phyloP scores from a whole-genome alignment of 1,140 invertebrate species.

The Helicoverpa zea region DNA sequence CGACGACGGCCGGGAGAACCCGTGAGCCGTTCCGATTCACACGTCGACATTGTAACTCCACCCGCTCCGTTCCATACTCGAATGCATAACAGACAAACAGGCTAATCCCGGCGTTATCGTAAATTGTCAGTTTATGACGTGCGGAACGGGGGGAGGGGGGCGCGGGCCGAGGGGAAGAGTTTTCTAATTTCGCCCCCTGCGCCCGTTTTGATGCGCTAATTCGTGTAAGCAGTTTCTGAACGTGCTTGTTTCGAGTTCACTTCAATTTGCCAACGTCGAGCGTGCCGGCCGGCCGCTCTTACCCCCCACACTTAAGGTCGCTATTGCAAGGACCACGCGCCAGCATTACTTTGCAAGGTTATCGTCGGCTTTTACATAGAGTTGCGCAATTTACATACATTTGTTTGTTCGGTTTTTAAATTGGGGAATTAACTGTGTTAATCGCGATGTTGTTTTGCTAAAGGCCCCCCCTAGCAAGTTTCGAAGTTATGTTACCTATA shows the following conservation, averaged over 20 bases:
- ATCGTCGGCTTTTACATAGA: slow-evolving; percentile 83
- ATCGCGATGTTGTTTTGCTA: slow-evolving; percentile 74
- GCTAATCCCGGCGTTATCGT: slow-evolving; percentile 85
- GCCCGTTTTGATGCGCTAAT: slow-evolving; percentile 84
- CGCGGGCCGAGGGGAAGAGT: slow-evolving; percentile 65
- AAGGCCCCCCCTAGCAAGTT: slow-evolving; percentile 56
- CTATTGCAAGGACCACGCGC: slow-evolving; percentile 32
- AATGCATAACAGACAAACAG: slow-evolving; percentile 84
- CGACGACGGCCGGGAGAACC: slow-evolving; percentile 45
- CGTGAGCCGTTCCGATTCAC: slow-evolving; percentile 58
- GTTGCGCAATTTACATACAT: slow-evolving; percentile 85
- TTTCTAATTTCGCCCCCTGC: slow-evolving; percentile 84
- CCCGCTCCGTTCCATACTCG: slow-evolving; percentile 63
- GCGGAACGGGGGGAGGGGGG: slow-evolving; percentile 70
- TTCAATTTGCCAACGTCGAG: slow-evolving; percentile 64
- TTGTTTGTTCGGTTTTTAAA: slow-evolving; percentile 86
- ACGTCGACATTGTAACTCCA: slow-evolving; percentile 61
- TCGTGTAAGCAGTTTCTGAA: slow-evolving; percentile 86
- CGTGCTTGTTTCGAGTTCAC: slow-evolving; percentile 82
- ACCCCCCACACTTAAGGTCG: slow-evolving; percentile 53
- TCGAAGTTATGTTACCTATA: slow-evolving; percentile 35
- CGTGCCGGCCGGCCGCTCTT: slow-evolving; percentile 51
- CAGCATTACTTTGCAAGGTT: slow-evolving; percentile 62
- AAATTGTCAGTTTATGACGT: slow-evolving; percentile 87
- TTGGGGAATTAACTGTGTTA: slow-evolving; percentile 84